These are phyloP conservation scores for Clangula hyemalis DNA, from an alignment of 2,797 vertebrate species.

Conservation along the genomic window DNA sequence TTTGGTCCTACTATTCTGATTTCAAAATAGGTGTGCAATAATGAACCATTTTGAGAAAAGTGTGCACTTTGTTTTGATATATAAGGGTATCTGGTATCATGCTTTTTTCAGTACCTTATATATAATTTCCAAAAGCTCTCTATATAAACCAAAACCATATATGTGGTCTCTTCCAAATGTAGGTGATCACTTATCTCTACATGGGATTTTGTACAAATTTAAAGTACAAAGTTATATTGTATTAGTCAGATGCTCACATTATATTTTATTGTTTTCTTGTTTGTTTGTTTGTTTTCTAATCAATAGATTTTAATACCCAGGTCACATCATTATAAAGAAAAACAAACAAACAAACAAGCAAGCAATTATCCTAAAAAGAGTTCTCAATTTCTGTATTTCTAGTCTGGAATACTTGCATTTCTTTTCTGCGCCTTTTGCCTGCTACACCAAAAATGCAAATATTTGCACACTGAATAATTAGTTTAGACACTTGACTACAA, in stretches of 20 bases:
- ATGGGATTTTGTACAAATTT: background rate
- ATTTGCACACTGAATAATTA: background rate
- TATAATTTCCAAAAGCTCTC: background rate
- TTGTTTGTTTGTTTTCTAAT: background rate
- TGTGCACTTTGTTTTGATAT: background rate
- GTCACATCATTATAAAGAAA: background rate
- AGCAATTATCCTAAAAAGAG: background rate
- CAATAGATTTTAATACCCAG: background rate
- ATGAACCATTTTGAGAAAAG: background rate
- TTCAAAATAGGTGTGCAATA: background rate
- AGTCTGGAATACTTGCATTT: background rate
- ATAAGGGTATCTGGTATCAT: background rate
- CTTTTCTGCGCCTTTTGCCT: background rate
- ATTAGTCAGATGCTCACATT: background rate
- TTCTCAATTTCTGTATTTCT: background rate
- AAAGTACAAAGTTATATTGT: background rate
- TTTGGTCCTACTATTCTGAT: background rate
- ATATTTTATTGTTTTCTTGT: background rate
- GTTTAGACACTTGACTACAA: background rate
- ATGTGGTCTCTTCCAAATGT: background rate
- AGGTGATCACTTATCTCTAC: fast-evolving
- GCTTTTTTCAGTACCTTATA: background rate
- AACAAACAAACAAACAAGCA: no score
- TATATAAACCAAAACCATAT: background rate
- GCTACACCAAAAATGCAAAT: background rate